phyloP scores from a whole-genome alignment of 2,113 vertebrate genomes.

The Neogale vison region DNA sequence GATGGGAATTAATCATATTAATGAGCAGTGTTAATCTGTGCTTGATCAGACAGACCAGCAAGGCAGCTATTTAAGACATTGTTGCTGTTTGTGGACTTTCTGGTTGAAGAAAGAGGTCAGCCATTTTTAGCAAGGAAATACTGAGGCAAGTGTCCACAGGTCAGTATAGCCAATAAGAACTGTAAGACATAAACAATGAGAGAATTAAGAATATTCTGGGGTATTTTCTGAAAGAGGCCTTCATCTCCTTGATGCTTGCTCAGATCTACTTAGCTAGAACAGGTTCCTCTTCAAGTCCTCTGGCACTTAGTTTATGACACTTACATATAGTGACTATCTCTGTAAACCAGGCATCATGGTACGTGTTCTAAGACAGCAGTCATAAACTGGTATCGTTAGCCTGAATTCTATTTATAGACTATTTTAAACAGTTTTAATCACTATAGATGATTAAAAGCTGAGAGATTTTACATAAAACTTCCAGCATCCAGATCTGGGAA shows the following conservation, averaged over 20 bases:
- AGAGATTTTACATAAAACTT: constrained; percentile 27
- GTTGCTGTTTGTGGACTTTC: constrained; percentile 1
- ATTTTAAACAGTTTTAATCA: constrained; percentile 26
- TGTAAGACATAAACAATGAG: background rate
- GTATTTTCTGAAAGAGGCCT: background rate
- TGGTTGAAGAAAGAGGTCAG: background rate
- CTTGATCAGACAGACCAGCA: background rate
- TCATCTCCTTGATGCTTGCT: background rate
- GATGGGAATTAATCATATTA: constrained; percentile 38
- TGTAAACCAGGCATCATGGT: background rate
- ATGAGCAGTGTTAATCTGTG: constrained; percentile 39
- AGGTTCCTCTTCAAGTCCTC: background rate
- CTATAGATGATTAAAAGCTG: constrained; percentile 19
- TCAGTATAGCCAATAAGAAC: background rate
- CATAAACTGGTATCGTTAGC: background rate
- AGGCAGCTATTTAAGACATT: background rate
- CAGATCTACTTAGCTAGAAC: background rate
- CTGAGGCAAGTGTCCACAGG: background rate
- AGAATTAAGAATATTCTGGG: background rate
- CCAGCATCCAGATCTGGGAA: background rate
- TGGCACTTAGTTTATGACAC: background rate
- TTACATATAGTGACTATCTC: background rate
- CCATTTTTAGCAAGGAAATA: constrained; percentile 22
- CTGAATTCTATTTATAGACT: background rate
- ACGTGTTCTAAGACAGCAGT: background rate